A percentile compares a stretch with the other conserved stretches of the same genome.
Conservation (phyloP, 2,113 vertebrate species). For the human (Homo sapiens) region DNA sequence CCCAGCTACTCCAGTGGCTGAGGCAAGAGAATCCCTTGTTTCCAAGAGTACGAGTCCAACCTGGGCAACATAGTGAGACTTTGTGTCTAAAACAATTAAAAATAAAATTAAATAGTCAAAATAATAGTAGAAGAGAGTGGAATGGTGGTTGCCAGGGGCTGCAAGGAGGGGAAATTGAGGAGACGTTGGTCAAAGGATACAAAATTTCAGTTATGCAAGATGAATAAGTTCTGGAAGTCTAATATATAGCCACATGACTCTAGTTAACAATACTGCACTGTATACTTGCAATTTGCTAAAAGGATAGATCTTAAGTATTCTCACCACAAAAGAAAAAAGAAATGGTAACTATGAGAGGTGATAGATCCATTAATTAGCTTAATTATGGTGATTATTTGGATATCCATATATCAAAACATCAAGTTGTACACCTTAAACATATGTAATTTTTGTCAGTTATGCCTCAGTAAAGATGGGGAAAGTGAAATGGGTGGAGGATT, state of each 20-base stretch:
- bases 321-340: background rate
- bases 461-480: background rate
- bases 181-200: background rate
- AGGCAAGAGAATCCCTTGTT: no score
- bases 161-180: background rate
- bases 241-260: background rate
- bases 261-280: background rate
- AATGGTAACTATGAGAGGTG: background rate
- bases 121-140: background rate
- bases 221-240: background rate
- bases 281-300: background rate
- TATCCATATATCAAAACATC: background rate
- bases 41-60: no score
- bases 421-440: background rate
- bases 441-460: background rate
- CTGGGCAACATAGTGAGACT: no score
- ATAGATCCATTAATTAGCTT: background rate
- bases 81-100: no score
- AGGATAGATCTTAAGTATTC: background rate
- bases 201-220: background rate
- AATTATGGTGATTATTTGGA: background rate
- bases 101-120: background rate
- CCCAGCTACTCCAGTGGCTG: no score
- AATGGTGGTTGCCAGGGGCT: background rate
- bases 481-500: background rate